Evolutionary conservation across 2,113 vertebrate species (phyloP), one percentile per base, ranked within the genome.

Genomic region (Sylvia atricapilla): DNA sequence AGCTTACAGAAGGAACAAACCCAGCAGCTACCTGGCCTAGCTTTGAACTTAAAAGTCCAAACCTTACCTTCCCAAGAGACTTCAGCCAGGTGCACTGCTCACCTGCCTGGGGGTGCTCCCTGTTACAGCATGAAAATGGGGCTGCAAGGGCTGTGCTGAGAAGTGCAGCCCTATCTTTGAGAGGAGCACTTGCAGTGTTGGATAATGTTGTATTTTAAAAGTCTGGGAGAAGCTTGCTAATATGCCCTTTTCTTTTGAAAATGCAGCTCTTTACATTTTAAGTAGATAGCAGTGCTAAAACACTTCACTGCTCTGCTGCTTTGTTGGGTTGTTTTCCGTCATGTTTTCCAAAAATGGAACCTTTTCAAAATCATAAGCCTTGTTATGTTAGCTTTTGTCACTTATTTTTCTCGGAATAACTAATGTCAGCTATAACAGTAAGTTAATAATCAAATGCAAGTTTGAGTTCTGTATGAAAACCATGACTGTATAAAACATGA

Each of bases 11-110:
- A 72, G 60, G 31, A 85, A 25, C 24, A 41, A 39, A 66, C 22
- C 35, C 85, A 62, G 59, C 72, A 87, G 75, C 89, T 93, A 67
- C 56, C 64, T 92, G 84, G 80, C 89, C 73, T 67, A 6, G 31
- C 39, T 89, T 64, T 92, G 84, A 96, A 88, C 81, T 94, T 39
- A 10, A 35, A 92, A 94, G 55, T 76, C 72, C 87, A 93, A 31
- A 80, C 58, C 43, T 93, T 50, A 1, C 43, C 6, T 73, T 92
- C 22, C 72, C 5, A 0, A 9, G 3, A 22, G 47, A 6, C 18
- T 64, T 31, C 12, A 87, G 60, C 60, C 86, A 96, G 90, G 89
- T 90, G 92, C 25, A 2, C 27, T 66, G 73, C 72, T 78, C 3
- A 56, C 30, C 3, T 53, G 84, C 92, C 90, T 85, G 0, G 0